Conservation (phyloP, 2,797 vertebrate species). For the Lepilemur ruficaudatus region DNA sequence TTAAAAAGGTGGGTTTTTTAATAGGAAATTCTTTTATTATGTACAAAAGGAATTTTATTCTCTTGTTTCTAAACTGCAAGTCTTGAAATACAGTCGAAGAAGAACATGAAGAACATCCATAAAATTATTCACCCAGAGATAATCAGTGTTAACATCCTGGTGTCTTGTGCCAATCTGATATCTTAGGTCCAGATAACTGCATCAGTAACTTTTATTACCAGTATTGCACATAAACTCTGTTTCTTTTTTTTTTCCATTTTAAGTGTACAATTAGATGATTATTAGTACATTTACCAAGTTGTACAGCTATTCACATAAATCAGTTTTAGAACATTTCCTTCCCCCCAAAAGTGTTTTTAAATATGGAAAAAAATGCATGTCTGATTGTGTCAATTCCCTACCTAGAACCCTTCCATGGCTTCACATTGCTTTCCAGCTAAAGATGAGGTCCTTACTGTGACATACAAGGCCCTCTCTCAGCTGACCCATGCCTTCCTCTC, state of each 20-base stretch:
- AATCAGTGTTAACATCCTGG: neutral
- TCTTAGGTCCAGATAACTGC: neutral
- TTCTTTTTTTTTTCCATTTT: neutral
- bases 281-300: too few species aligned
- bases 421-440: neutral
- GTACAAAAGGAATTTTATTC: constrained; percentile 44
- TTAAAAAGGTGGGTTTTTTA: neutral
- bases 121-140: neutral
- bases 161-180: neutral
- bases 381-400: neutral
- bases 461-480: neutral
- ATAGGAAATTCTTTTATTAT: constrained; percentile 11
- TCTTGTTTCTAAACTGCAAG: neutral
- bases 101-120: neutral
- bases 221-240: neutral
- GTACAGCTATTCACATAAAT: too few species aligned
- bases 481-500: neutral
- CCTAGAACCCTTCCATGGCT: neutral
- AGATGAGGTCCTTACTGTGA: neutral
- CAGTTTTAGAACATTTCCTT: too few species aligned
- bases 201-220: constrained; percentile 1
- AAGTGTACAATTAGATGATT: too few species aligned
- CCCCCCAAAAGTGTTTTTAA: neutral
- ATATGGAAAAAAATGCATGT: neutral
- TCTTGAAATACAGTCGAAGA: constrained; percentile 6